phyloP scores from a whole-genome alignment of 2,113 vertebrate genomes.

The Vulpes ferrilata region DNA sequence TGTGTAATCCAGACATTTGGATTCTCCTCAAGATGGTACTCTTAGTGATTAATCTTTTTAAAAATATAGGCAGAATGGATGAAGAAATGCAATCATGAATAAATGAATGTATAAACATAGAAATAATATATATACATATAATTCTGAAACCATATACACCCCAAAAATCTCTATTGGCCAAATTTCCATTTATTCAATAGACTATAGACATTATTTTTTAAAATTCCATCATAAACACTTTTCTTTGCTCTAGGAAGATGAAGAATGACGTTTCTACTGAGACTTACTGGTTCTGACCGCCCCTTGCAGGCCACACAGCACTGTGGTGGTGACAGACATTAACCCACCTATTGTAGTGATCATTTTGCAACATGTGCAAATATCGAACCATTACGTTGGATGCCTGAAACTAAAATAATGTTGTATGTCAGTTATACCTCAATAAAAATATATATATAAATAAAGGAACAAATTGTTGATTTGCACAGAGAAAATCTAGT shows the following conservation, averaged over 20 bases:
- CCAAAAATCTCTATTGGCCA: neutral
- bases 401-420: neutral
- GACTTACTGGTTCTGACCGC: rapidly evolving
- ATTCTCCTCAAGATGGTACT: neutral
- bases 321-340: rapidly evolving
- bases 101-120: neutral
- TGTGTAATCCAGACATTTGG: neutral
- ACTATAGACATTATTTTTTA: neutral
- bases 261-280: rapidly evolving
- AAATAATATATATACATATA: neutral
- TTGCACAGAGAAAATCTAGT: neutral
- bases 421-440: neutral
- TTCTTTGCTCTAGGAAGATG: neutral
- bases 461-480: neutral
- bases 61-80: neutral
- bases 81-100: neutral
- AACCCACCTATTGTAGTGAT: no score
- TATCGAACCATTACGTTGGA: rapidly evolving
- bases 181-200: neutral
- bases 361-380: neutral
- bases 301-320: no score
- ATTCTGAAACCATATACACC: neutral
- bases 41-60: neutral
- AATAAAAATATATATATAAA: neutral
- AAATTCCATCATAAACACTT: neutral